These are phyloP conservation scores for Myathropa florea DNA, from an alignment of 2,888 invertebrate species.

Conservation along the genomic window DNA sequence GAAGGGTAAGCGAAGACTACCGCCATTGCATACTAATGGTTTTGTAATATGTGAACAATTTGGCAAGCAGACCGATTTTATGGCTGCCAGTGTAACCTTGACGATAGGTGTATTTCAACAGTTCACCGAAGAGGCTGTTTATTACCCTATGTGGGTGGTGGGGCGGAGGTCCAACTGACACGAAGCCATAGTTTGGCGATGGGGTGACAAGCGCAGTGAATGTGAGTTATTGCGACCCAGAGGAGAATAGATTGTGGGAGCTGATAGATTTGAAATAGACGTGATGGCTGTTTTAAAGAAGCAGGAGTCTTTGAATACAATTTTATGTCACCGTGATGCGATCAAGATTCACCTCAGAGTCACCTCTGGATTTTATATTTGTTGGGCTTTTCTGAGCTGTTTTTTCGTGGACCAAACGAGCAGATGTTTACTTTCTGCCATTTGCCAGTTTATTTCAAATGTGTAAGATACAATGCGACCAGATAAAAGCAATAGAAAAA, in stretches of 20 bases:
- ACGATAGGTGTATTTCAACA: slow-evolving; percentile 65
- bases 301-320: background rate
- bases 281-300: background rate
- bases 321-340: too few relatives aligned
- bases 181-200: slow-evolving; percentile 27
- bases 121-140: slow-evolving; percentile 43
- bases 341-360: too few relatives aligned
- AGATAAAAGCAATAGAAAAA: too few relatives aligned
- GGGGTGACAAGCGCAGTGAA: too few relatives aligned
- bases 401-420: too few relatives aligned
- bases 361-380: too few relatives aligned
- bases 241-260: slow-evolving; percentile 24
- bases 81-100: slow-evolving; percentile 60
- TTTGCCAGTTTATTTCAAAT: too few relatives aligned
- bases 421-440: too few relatives aligned
- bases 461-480: too few relatives aligned
- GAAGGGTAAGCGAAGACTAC: slow-evolving; percentile 44
- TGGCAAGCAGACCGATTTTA: slow-evolving; percentile 64
- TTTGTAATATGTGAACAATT: slow-evolving; percentile 67
- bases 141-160: slow-evolving; percentile 37
- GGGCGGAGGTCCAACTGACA: slow-evolving; percentile 34
- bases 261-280: background rate
- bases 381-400: too few relatives aligned
- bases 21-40: slow-evolving; percentile 63
- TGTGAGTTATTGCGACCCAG: too few relatives aligned